Evolutionary conservation across 1,140 invertebrate genomes (phyloP).

Genomic region (Aphelinus certus): DNA sequence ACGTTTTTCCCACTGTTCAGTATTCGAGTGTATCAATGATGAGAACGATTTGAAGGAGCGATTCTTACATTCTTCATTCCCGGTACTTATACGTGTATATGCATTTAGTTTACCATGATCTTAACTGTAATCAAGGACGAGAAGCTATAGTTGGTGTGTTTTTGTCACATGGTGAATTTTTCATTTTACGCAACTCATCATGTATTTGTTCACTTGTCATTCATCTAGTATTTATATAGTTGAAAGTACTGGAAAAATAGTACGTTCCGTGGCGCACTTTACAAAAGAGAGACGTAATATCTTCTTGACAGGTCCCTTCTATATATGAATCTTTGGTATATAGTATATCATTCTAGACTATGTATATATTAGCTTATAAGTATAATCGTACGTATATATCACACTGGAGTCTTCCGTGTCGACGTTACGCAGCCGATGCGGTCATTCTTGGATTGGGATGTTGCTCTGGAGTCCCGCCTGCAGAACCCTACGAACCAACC

Average conservation of each 20-base stretch:
- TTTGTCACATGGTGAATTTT: background rate
- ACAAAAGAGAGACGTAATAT: conserved; percentile 3
- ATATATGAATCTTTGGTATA: conserved; percentile 15
- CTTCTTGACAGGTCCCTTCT: conserved; percentile 1
- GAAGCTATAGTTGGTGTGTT: conserved; percentile 1
- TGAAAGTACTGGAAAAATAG: conserved; percentile 29
- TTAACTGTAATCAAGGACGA: conserved; percentile 18
- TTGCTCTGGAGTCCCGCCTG: conserved; percentile 48
- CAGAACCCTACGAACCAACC: conserved; percentile 48
- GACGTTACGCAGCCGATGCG: conserved; percentile 34
- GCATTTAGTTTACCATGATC: background rate
- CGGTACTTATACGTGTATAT: too few species aligned
- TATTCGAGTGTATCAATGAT: too few species aligned
- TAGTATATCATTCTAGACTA: conserved; percentile 10
- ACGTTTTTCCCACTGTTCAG: too few species aligned
- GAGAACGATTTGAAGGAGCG: too few species aligned
- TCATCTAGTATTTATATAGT: conserved; percentile 1
- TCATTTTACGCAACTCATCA: background rate
- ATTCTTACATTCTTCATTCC: too few species aligned
- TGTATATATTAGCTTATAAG: conserved; percentile 18
- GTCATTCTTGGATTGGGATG: conserved; percentile 26
- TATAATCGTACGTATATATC: conserved; percentile 42
- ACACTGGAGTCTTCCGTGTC: conserved; percentile 49
- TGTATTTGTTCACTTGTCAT: background rate
- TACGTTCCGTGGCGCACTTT: background rate